Base-by-base conservation (phyloP, 2,797 vertebrate species). In the Tolypeutes matacus region DNA sequence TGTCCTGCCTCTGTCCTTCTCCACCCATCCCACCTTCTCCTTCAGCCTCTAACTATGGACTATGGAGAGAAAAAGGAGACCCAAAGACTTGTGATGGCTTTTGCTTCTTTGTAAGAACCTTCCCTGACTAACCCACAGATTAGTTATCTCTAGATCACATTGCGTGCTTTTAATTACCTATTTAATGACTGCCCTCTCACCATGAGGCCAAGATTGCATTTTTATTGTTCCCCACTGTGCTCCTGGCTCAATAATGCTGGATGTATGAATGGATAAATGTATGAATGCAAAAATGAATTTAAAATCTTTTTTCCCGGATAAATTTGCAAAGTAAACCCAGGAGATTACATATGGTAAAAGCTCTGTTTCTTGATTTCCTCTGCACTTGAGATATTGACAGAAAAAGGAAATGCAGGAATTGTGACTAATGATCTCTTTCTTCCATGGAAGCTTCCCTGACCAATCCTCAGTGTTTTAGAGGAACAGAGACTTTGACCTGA, bases 401-500 rank as follows among this genome's bases (percentile, higher is more conserved):
- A 58, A 73, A 86, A 86, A 58, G 78, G 65, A 89, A 76, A 31
- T 13, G 34, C 9, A 78, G 70, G 29, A 64, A 80, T 39, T 80
- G 58, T 65, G 42, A 75, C 49, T 42, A 42, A 65, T 34, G 81
- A 80, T 42, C 53, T 42, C 10, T 56, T 17, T 20, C 25, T 83
- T 76, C 39, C 46, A 56, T 20, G 27, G 84, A 91, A 88, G 34
- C 65, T 76, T 75, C 65, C 51, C 65, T 77, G 78, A 91, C 31
- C 64, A 31, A 3, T 29, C 58, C 84, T 77, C 14, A 18, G 5
- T 42, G 46, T 25, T 14, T 65, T 70, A 77, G 90, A 58, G 69
- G 76, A 92, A 81, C 3, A n/a, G 53, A 84, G 58, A 86, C 82
- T 90, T 75, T 89, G 85, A 58, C 77, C 88, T 83, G 39, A 84